Percentiles rank a stretch among this genome's conserved stretches.
Evolutionary conservation across 2,888 invertebrate species (phyloP).

Genomic region (Anoplius nigerrimus): DNA sequence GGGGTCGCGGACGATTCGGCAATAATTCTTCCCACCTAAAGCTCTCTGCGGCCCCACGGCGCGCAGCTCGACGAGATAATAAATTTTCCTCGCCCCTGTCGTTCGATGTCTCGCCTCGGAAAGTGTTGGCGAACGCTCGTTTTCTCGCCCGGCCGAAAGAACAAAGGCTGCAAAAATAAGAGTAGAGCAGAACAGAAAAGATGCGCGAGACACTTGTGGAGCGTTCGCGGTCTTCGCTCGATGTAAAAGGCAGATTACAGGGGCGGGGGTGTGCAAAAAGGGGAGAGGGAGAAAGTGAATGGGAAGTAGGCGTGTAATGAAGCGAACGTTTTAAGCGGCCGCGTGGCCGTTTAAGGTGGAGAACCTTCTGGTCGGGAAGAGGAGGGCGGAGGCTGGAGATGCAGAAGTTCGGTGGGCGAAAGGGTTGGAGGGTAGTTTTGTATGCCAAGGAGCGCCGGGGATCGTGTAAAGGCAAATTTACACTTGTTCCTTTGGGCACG

Average conservation of each 20-base stretch:
- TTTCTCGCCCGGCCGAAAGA: too few species aligned
- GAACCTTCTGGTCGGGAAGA: slow-evolving; percentile 13
- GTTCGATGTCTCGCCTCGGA: neutral
- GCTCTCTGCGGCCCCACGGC: neutral
- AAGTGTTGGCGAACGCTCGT: too few species aligned
- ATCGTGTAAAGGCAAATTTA: too few species aligned
- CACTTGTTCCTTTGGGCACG: too few species aligned
- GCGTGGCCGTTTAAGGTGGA: slow-evolving; percentile 24
- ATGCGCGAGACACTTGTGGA: slow-evolving; percentile 13
- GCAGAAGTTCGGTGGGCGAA: neutral
- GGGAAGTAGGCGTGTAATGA: slow-evolving; percentile 12
- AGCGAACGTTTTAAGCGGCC: slow-evolving; percentile 26
- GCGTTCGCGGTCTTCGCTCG: slow-evolving; percentile 19
- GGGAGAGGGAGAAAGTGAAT: neutral
- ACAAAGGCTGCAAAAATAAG: too few species aligned
- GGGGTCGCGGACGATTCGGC: slow-evolving; percentile 2
- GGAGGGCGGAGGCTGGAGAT: slow-evolving; percentile 13
- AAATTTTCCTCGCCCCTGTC: slow-evolving; percentile 1
- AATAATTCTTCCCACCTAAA: neutral
- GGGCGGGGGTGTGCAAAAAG: too few species aligned
- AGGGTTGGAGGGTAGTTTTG: slow-evolving; percentile 6
- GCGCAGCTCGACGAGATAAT: neutral
- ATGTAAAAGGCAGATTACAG: slow-evolving; percentile 11
- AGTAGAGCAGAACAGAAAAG: too few species aligned
- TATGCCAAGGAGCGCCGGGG: slow-evolving; percentile 6